Evolutionary conservation across 2,888 invertebrate species (phyloP).

Genomic region (Phortica magna): DNA sequence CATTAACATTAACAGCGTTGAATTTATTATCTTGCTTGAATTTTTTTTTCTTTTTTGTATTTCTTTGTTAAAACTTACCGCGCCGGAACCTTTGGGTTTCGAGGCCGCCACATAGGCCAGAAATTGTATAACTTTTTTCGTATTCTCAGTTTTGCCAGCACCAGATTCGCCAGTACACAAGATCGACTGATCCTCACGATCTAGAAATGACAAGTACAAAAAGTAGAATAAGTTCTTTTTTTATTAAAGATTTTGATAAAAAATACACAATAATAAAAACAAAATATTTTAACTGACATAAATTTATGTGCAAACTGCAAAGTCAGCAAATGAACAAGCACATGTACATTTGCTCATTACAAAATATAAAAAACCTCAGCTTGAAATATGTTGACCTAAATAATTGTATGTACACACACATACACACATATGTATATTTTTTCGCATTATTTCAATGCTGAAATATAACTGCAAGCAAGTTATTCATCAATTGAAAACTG

Average conservation of each 20-base stretch:
- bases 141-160: constrained; percentile 99
- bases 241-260: constrained; percentile 15
- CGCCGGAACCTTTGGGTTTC: constrained; percentile 92
- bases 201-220: constrained; percentile 80
- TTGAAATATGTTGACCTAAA: constrained; percentile 65
- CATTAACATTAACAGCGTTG: constrained; percentile 38
- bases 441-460: constrained; percentile 28
- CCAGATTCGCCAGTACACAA: constrained; percentile 99
- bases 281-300: constrained; percentile 43
- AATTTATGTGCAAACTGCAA: constrained; percentile 21
- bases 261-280: constrained; percentile 13
- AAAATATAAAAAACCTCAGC: constrained; percentile 58
- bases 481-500: constrained; percentile 64
- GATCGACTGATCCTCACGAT: constrained; percentile 99
- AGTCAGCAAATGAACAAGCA: constrained; percentile 2
- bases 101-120: constrained; percentile 99
- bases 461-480: constrained; percentile 17
- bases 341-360: neutral
- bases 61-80: constrained; percentile 82
- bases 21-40: constrained; percentile 38
- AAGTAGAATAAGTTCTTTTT: constrained; percentile 41
- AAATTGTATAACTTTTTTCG: constrained; percentile 99
- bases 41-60: constrained; percentile 25
- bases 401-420: no score
- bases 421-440: no score